A percentile compares a stretch with the other conserved stretches of the same genome.
Evolutionary conservation across 1,140 invertebrate species (phyloP).

Genomic region (Drosophila novamexicana): DNA sequence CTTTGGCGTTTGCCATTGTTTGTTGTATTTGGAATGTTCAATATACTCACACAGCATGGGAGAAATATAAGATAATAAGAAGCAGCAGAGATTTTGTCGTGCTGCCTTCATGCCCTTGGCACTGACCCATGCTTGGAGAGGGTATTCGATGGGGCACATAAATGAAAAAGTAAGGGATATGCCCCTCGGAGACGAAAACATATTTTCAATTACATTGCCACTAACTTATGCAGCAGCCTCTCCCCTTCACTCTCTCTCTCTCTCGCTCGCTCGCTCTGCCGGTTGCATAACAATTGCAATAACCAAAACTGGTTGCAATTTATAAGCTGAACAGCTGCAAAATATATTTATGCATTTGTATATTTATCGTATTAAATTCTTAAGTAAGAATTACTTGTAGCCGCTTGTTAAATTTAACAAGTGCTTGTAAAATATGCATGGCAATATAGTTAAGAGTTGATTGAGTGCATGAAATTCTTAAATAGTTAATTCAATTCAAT

Average conservation of each 20-base stretch:
- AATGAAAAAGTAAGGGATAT: slow-evolving; percentile 26
- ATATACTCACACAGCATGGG: slow-evolving; percentile 35
- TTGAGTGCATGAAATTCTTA: neutral
- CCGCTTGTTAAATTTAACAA: neutral
- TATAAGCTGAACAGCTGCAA: slow-evolving; percentile 23
- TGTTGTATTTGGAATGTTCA: slow-evolving; percentile 54
- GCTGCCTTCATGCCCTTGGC: slow-evolving; percentile 33
- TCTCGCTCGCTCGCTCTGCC: neutral
- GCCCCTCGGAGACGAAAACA: slow-evolving; percentile 23
- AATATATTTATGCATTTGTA: neutral
- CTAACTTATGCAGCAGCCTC: slow-evolving; percentile 21
- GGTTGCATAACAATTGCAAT: slow-evolving; percentile 47
- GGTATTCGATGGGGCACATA: slow-evolving; percentile 1
- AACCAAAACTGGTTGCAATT: slow-evolving; percentile 43
- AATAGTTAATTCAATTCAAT: slow-evolving; percentile 1
- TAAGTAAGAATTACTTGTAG: slow-evolving; percentile 18
- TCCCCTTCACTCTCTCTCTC: neutral
- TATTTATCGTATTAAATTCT: neutral
- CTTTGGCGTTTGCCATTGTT: slow-evolving; percentile 44
- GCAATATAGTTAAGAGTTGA: neutral
- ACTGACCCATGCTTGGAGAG: neutral
- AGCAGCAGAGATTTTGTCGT: slow-evolving; percentile 12
- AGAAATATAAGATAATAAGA: neutral
- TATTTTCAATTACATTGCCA: slow-evolving; percentile 55
- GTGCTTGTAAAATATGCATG: slow-evolving; percentile 8